Evolutionary conservation across 2,888 invertebrate species (phyloP), one percentile per base, ranked within the genome.

Genomic region (Neoitamus cyanurus): DNA sequence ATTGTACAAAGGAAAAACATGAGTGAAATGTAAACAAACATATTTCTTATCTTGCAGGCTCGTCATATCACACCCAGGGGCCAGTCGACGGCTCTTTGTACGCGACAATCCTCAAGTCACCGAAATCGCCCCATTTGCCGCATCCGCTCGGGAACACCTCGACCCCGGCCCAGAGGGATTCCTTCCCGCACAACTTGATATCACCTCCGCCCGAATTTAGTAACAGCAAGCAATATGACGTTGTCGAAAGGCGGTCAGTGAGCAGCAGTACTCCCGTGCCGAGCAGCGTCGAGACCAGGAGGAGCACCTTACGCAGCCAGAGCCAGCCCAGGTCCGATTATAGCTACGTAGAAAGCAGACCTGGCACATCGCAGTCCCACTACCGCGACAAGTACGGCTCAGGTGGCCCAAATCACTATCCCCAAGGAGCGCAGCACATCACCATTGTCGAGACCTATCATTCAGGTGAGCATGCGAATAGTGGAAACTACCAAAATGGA

Each of bases 11-110:
- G 42, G n/a, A 58, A 58, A 58, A 58, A 58, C 25, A 2, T 20
- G 25, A 58, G 20, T 25, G 58, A 58, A 25, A 58, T 58, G 20
- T 20, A 20, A 75, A 20, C 9, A 37, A n/a, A n/a, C 37, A 20
- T 25, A 1, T 7, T 58, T 48, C 25, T 3, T 72, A 11, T 31
- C 2, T 46, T 83, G 34, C 84, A 87, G 87, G 83, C 80, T 86
- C 87, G 28, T 86, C 87, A 86, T 93, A 92, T 87, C 96, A 96
- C 91, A 96, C 96, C 72, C 95, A 95, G 90, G 97, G 96, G 58
- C 97, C 97, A 70, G 92, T 97, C 88, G 97, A 97, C 94, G 97
- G 97, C 88, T 97, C 97, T 89, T 94, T 97, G 89, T 97, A 97
- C 94, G 97, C 97, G 87, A 94, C 94, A 84, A 94, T 94, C 78